Evolutionary conservation across 1,140 invertebrate species (phyloP).

Genomic region (Papilio xuthus): DNA sequence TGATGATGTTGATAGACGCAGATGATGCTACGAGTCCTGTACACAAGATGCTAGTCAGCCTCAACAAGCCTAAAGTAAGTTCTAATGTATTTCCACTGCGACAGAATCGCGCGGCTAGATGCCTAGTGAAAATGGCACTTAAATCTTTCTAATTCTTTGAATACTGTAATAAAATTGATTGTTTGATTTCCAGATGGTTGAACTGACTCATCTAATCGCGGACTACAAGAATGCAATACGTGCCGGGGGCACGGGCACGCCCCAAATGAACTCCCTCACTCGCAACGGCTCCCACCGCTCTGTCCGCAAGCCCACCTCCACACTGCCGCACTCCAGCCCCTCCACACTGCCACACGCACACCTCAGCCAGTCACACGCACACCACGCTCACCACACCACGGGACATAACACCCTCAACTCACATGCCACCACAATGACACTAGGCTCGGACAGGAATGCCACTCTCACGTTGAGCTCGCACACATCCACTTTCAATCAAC

Average conservation of each 20-base stretch:
- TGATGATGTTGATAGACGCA: conserved; percentile 95
- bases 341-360: conserved; percentile 69
- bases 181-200: conserved; percentile 85
- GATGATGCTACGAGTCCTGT: conserved; percentile 86
- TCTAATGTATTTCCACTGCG: not conserved
- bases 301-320: conserved; percentile 55
- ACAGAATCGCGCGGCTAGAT: too few relatives aligned
- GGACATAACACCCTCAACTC: conserved; percentile 82
- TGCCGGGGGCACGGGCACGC: conserved; percentile 86
- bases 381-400: conserved; percentile 69
- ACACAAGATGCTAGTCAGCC: conserved; percentile 94
- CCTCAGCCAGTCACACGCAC: conserved; percentile 44
- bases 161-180: not conserved
- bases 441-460: conserved; percentile 71
- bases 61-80: conserved; percentile 94
- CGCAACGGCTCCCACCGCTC: conserved; percentile 87
- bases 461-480: conserved; percentile 76
- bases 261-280: conserved; percentile 90
- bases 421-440: conserved; percentile 76
- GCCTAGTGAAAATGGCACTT: too few relatives aligned
- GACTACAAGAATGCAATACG: conserved; percentile 96
- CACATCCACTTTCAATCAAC: conserved; percentile 73
- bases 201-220: conserved; percentile 95
- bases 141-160: conserved; percentile 38
- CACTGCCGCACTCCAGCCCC: conserved; percentile 63